A percentile compares a stretch with the other conserved stretches of the same genome.
These are phyloP conservation scores for Oscheius myriophilus DNA, from an alignment of 2,888 invertebrate species.

Conservation along the genomic window DNA sequence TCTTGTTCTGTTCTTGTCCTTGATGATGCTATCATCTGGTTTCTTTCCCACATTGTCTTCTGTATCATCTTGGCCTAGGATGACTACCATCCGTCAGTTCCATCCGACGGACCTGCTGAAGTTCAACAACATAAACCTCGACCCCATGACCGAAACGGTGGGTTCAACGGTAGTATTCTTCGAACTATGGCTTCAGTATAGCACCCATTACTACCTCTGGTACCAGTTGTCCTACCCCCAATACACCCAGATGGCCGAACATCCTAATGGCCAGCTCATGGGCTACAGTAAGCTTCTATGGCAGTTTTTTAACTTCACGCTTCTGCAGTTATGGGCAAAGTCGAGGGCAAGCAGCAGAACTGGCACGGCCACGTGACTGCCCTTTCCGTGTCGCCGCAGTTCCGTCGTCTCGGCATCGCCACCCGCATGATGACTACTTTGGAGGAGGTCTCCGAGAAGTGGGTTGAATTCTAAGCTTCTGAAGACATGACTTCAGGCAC, in stretches of 20 bases:
- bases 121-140: conserved; percentile 79
- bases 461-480: conserved; percentile 22
- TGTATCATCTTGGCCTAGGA: conserved; percentile 8
- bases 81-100: conserved; percentile 60
- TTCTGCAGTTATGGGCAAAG: conserved; percentile 93
- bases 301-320: not conserved
- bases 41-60: not conserved
- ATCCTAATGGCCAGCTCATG: conserved; percentile 95
- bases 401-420: conserved; percentile 84
- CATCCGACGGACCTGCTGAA: conserved; percentile 57
- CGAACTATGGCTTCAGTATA: conserved; percentile 70
- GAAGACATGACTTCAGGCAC: conserved; percentile 81
- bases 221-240: conserved; percentile 98
- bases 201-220: conserved; percentile 86
- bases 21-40: too few relatives aligned
- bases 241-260: conserved; percentile 95
- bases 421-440: conserved; percentile 91
- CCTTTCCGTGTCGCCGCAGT: conserved; percentile 90
- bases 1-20: too few relatives aligned
- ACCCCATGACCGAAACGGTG: conserved; percentile 93
- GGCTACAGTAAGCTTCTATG: conserved; percentile 86
- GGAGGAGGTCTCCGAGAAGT: conserved; percentile 93
- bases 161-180: not conserved
- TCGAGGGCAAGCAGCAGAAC: conserved; percentile 91
- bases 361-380: conserved; percentile 99